Evolutionary conservation across 2,113 vertebrate genomes (phyloP).

Genomic region (Megalops atlanticus): DNA sequence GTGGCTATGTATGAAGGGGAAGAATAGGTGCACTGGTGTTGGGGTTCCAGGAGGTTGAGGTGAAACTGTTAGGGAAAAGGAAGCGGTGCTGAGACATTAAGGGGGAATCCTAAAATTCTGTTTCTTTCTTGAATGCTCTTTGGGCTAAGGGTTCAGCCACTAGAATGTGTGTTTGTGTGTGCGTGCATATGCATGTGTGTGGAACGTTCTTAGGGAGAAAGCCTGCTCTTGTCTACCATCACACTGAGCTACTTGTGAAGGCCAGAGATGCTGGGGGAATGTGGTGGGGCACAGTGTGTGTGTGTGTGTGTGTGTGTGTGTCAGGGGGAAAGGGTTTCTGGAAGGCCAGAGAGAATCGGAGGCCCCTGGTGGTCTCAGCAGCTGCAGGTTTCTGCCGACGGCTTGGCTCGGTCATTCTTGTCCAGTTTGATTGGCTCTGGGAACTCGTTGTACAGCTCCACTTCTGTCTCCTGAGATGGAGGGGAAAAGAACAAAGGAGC

Average conservation of each 20-base stretch:
- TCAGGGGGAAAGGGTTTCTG: conserved; percentile 61
- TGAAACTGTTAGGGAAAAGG: conserved; percentile 40
- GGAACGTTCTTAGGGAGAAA: conserved; percentile 40
- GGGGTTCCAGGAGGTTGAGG: not conserved
- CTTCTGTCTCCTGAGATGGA: conserved; percentile 89
- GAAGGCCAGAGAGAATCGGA: conserved; percentile 56
- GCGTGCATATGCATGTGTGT: conserved; percentile 31
- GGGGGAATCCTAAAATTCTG: conserved; percentile 5
- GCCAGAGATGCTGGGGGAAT: conserved; percentile 48
- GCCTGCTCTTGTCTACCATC: conserved; percentile 39
- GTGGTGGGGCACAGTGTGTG: conserved; percentile 48
- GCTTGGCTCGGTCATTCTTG: conserved; percentile 88
- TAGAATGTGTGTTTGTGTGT: conserved; percentile 20
- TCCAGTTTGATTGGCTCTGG: conserved; percentile 97
- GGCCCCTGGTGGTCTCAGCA: conserved; percentile 78
- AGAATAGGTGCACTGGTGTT: not conserved
- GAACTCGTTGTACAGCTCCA: conserved; percentile 98
- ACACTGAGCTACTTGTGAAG: conserved; percentile 26
- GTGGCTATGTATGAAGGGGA: not conserved
- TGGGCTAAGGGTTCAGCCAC: conserved; percentile 41
- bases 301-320: conserved; percentile 51
- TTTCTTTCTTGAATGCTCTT: conserved; percentile 51
- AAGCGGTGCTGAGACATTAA: conserved; percentile 13
- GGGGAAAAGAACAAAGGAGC: not conserved
- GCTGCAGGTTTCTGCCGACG: conserved; percentile 89